Conservation (phyloP, 2,113 vertebrate genomes). For the Phrynosoma blainvillii region DNA sequence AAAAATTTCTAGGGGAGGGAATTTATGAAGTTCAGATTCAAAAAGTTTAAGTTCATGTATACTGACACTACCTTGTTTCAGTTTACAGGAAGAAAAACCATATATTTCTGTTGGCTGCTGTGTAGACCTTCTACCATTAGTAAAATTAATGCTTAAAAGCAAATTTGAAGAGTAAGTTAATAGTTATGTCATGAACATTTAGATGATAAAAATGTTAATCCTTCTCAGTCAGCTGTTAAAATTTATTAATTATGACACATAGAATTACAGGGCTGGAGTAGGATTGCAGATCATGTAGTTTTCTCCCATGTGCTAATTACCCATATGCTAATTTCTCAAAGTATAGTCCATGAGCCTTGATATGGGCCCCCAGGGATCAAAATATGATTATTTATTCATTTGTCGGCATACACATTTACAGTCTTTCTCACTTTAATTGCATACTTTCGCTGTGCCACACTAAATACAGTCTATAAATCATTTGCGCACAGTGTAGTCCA, state of each 20-base stretch:
- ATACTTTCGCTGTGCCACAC: neutral
- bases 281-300: neutral
- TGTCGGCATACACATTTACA: too few species aligned
- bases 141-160: slow-evolving; percentile 86
- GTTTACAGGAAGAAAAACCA: slow-evolving; percentile 86
- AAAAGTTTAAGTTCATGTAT: slow-evolving; percentile 39
- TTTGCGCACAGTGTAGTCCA: neutral
- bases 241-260: neutral
- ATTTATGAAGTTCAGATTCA: slow-evolving; percentile 19
- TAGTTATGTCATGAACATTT: neutral
- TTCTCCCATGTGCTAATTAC: neutral
- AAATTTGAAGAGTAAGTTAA: slow-evolving; percentile 92
- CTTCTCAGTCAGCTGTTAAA: neutral
- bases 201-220: neutral
- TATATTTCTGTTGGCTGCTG: slow-evolving; percentile 89
- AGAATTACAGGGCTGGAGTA: neutral
- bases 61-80: slow-evolving; percentile 70
- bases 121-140: slow-evolving; percentile 91
- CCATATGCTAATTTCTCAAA: neutral
- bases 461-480: neutral
- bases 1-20: slow-evolving; percentile 41
- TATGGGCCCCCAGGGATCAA: too few species aligned
- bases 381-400: too few species aligned
- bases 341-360: too few species aligned
- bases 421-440: neutral